Base-by-base conservation (phyloP, 2,797 vertebrate genomes). In the Pitangus sulphuratus region DNA sequence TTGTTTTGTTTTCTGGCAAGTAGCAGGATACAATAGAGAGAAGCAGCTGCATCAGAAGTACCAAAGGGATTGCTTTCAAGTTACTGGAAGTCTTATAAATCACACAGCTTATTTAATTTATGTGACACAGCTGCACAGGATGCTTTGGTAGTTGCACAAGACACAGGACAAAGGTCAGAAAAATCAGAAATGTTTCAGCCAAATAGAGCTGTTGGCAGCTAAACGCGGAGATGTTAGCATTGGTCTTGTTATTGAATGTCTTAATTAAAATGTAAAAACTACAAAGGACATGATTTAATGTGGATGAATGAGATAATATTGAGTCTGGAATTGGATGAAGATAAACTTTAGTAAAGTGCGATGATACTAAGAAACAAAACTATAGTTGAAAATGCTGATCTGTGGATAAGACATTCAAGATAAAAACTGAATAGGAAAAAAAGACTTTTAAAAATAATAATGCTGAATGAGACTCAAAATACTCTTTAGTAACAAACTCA, bases 21-120 rank as follows among this genome's bases (percentile, higher is more conserved):
- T 77, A 87, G 83, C 57, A 72, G 68, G 79, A 89, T 93, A 95
- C 91, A 96, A 97, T 62, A 95, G 95, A 87, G 91, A 93, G 75
- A 96, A 96, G 95, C 96, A 97, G 93, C 95, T 97, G 96, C 95
- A 94, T 95, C 78, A 89, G 87, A 96, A 92, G 91, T 96, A 95
- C 93, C 95, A 93, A 87, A 96, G 94, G 91, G 89, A 94, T 97
- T 97, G 94, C 92, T 97, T 96, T 97, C 93, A 94, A 91, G 94
- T 95, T 96, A 96, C 89, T 90, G 90, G 61, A 93, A 94, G 93
- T 92, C 90, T 84, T 96, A 93, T 94, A 96, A 97, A 97, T 97
- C 97, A 97, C 94, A 89, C 58, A 79, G 95, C 81, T 93, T 95
- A 95, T 95, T 96, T 96, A 96, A 96, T 97, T 97, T 96, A 96